These are phyloP conservation scores for Abrostola tripartita DNA, from an alignment of 2,888 invertebrate genomes.

Conservation along the genomic window DNA sequence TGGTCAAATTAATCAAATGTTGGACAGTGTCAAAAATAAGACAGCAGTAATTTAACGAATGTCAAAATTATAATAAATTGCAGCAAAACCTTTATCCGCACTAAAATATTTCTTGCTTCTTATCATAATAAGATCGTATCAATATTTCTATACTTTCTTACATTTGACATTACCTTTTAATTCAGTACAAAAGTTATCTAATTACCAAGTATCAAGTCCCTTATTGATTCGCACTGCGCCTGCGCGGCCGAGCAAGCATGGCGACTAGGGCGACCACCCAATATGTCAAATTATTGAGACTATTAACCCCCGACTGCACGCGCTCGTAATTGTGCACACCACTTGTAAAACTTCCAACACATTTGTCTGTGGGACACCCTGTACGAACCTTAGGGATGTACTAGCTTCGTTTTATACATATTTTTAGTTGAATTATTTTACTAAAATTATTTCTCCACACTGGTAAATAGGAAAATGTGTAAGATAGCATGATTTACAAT, in stretches of 20 bases:
- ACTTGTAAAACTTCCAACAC: slow-evolving; percentile 46
- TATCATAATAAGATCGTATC: neutral
- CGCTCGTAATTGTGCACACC: slow-evolving; percentile 53
- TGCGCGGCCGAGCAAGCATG: neutral
- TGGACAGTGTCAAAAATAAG: no score
- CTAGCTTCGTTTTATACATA: neutral
- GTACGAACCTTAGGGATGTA: slow-evolving; percentile 45
- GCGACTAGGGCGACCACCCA: slow-evolving; percentile 52
- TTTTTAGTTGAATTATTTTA: neutral
- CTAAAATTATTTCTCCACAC: neutral
- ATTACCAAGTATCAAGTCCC: slow-evolving; percentile 34
- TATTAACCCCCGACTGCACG: slow-evolving; percentile 56
- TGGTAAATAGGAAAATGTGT: no score
- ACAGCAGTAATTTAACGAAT: no score
- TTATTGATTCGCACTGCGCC: slow-evolving; percentile 33
- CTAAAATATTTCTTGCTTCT: no score
- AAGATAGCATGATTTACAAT: no score
- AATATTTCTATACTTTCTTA: neutral
- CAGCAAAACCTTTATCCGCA: no score
- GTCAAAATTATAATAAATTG: no score
- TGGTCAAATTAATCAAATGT: no score
- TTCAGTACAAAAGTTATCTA: slow-evolving; percentile 21
- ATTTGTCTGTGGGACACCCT: slow-evolving; percentile 59
- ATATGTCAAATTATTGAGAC: slow-evolving; percentile 73
- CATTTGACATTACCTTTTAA: neutral